These are phyloP conservation scores for Misgurnus mizolepis DNA, from an alignment of 2,113 vertebrate genomes.

Conservation along the genomic window DNA sequence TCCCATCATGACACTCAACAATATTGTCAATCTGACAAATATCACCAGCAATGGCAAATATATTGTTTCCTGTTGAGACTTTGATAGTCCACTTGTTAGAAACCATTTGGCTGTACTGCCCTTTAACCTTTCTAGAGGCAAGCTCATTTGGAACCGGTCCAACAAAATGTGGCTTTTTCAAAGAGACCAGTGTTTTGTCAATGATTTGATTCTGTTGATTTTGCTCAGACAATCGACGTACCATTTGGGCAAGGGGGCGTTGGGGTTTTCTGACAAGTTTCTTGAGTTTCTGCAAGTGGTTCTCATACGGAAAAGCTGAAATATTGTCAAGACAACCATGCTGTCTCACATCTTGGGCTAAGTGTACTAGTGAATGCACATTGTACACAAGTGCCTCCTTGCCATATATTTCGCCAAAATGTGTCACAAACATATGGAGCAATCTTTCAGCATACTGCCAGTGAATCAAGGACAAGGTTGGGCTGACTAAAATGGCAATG, in stretches of 20 bases:
- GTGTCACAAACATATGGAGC: conserved; percentile 16
- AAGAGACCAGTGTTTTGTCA: neutral
- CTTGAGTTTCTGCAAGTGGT: conserved; percentile 37
- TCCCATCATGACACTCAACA: conserved; percentile 2
- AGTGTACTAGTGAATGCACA: conserved; percentile 30
- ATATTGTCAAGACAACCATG: conserved; percentile 24
- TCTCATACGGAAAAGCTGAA: conserved; percentile 24
- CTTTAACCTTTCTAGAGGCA: conserved; percentile 35
- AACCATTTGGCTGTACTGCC: conserved; percentile 40
- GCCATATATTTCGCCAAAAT: conserved; percentile 37
- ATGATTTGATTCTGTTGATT: neutral
- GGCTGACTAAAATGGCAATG: conserved; percentile 37
- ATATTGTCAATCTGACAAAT: no score
- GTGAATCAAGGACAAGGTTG: conserved; percentile 1
- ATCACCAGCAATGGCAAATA: conserved; percentile 17
- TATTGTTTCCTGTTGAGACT: conserved; percentile 29
- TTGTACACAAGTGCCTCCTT: conserved; percentile 27
- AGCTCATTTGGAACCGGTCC: conserved; percentile 32
- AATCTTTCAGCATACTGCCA: conserved; percentile 40
- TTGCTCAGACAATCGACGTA: conserved; percentile 37
- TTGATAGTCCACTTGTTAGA: conserved; percentile 30
- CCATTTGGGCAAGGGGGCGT: conserved; percentile 29
- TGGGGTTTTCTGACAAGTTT: conserved; percentile 37
- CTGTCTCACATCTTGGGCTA: conserved; percentile 35
- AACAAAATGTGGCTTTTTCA: conserved; percentile 41